These are phyloP conservation scores for Tethya wilhelma DNA, from an alignment of 37 sponge, comb jelly and placozoan genomes.

Conservation along the genomic window DNA sequence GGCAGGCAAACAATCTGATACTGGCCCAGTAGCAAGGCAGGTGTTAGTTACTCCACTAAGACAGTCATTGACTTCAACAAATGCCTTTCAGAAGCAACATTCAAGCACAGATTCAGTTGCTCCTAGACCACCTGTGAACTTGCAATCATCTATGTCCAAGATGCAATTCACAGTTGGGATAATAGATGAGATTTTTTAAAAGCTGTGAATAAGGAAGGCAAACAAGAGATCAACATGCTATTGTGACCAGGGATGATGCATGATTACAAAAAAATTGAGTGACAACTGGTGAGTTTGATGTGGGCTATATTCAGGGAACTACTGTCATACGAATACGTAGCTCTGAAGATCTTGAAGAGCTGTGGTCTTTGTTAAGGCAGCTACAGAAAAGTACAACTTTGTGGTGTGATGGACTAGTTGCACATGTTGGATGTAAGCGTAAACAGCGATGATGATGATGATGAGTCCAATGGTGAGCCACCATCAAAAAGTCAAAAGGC, in stretches of 20 bases:
- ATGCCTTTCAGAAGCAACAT: background rate
- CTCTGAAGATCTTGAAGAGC: slow-evolving; percentile 9
- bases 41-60: slow-evolving; percentile 10
- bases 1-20: background rate
- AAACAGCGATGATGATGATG: slow-evolving; percentile 4
- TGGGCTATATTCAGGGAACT: slow-evolving; percentile 24
- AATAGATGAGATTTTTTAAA: slow-evolving; percentile 1
- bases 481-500: background rate
- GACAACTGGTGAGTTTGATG: slow-evolving; percentile 32
- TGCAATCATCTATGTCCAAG: background rate
- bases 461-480: background rate
- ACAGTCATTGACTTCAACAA: slow-evolving; percentile 5
- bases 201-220: slow-evolving; percentile 13
- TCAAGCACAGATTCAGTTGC: background rate
- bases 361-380: slow-evolving; percentile 1
- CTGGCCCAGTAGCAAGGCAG: background rate
- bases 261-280: slow-evolving; percentile 17
- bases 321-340: slow-evolving; percentile 21
- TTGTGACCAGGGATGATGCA: background rate
- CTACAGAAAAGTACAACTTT: background rate
- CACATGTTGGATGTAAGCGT: background rate
- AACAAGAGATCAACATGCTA: background rate
- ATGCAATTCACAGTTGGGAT: background rate
- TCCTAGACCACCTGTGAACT: slow-evolving; percentile 2
- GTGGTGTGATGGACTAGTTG: slow-evolving; percentile 40